These are phyloP conservation scores for Helicoverpa assulta DNA, from an alignment of 2,888 invertebrate species.

Conservation along the genomic window DNA sequence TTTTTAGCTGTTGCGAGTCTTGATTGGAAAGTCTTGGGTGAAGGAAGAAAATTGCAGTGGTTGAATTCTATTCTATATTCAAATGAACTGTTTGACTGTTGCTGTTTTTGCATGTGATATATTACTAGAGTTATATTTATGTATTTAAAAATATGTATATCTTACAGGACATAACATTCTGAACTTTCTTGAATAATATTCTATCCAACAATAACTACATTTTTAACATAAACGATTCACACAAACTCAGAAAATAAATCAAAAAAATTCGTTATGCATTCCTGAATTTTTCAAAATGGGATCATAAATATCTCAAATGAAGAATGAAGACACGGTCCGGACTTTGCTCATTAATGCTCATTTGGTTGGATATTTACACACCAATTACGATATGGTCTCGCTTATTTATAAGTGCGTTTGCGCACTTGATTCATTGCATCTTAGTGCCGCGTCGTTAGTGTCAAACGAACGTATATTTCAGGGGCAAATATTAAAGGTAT, in stretches of 20 bases:
- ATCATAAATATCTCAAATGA: slow-evolving; percentile 81
- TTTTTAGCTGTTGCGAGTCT: slow-evolving; percentile 20
- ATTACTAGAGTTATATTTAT: too few relatives aligned
- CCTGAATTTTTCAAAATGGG: slow-evolving; percentile 72
- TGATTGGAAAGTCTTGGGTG: slow-evolving; percentile 24
- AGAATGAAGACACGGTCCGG: slow-evolving; percentile 78
- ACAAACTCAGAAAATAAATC: slow-evolving; percentile 46
- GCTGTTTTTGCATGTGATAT: too few relatives aligned
- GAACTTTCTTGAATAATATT: background rate
- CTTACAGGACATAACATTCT: background rate
- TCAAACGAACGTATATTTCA: slow-evolving; percentile 74
- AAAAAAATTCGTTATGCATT: slow-evolving; percentile 69
- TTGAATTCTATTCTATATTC: background rate
- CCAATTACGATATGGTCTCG: slow-evolving; percentile 82
- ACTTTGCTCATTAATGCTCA: slow-evolving; percentile 81
- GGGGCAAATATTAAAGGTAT: slow-evolving; percentile 67
- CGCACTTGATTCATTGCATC: slow-evolving; percentile 78
- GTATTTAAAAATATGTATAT: too few relatives aligned
- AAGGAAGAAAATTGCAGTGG: background rate
- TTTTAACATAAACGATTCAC: slow-evolving; percentile 10
- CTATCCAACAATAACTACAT: background rate
- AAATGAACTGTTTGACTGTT: too few relatives aligned
- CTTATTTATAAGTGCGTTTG: slow-evolving; percentile 76
- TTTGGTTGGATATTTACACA: slow-evolving; percentile 83
- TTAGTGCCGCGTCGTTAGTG: slow-evolving; percentile 77